Conservation (phyloP, 1,140 invertebrate genomes). For the Dufourea novaeangliae region DNA sequence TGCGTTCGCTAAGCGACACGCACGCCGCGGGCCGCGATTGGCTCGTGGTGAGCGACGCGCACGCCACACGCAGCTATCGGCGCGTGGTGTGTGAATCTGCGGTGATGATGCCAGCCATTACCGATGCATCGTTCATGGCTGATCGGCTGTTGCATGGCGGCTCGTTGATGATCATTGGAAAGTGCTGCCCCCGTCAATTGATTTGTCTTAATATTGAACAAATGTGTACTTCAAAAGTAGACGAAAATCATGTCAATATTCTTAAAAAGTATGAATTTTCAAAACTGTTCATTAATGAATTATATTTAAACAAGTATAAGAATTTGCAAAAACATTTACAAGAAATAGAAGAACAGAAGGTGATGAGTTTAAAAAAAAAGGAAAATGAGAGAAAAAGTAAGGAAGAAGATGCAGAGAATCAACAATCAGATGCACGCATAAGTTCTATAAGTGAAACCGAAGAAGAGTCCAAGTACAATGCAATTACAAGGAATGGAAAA, state of each 20-base stretch:
- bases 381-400: not conserved
- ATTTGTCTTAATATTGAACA: too few relatives aligned
- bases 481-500: not conserved
- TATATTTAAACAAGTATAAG: slow-evolving; percentile 20
- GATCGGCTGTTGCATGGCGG: too few relatives aligned
- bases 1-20: too few relatives aligned
- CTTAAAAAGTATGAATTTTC: slow-evolving; percentile 29
- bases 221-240: too few relatives aligned
- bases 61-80: too few relatives aligned
- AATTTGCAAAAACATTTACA: not conserved
- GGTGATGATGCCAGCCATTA: too few relatives aligned
- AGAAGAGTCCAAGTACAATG: not conserved
- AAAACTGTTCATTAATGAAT: slow-evolving; percentile 32
- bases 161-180: too few relatives aligned
- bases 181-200: too few relatives aligned
- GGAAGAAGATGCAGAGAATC: not conserved
- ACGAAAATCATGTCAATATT: slow-evolving; percentile 4
- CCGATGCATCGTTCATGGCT: too few relatives aligned
- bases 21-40: too few relatives aligned
- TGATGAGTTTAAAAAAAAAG: not conserved
- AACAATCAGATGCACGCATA: not conserved
- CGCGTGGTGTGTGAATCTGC: too few relatives aligned
- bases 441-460: not conserved
- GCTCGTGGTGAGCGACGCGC: too few relatives aligned
- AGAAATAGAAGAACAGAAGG: not conserved